These are phyloP conservation scores for Drosophila differens DNA, from an alignment of 2,888 invertebrate species.

Conservation along the genomic window DNA sequence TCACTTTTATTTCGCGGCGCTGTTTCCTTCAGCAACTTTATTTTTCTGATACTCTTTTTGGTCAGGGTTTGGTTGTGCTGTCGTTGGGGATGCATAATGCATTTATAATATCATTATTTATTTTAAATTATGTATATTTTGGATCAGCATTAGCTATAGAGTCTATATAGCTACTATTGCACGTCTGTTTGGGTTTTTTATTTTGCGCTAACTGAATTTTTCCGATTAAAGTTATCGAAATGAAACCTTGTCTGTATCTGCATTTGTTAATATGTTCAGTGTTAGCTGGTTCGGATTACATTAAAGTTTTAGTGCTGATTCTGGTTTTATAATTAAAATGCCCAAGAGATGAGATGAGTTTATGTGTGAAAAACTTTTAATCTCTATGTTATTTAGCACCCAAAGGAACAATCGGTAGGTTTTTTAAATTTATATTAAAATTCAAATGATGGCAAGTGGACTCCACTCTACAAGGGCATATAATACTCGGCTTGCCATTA, in stretches of 20 bases:
- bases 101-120: neutral
- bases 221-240: neutral
- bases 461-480: neutral
- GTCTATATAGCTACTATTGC: neutral
- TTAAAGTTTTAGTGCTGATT: neutral
- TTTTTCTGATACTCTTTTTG: constrained; percentile 1
- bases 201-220: neutral
- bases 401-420: too few relatives aligned
- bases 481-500: neutral
- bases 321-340: too few relatives aligned
- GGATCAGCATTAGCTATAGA: neutral
- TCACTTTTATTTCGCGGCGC: constrained; percentile 75
- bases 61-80: neutral
- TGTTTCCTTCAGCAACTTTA: constrained; percentile 49
- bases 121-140: neutral
- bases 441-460: neutral
- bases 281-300: neutral
- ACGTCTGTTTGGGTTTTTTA: neutral
- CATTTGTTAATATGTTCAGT: neutral
- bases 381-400: too few relatives aligned
- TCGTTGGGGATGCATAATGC: neutral
- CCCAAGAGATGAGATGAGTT: too few relatives aligned
- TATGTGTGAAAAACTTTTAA: too few relatives aligned
- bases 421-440: neutral
- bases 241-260: neutral